Base-by-base conservation (phyloP, 2,888 invertebrate species). In the Chironomus tentans region DNA sequence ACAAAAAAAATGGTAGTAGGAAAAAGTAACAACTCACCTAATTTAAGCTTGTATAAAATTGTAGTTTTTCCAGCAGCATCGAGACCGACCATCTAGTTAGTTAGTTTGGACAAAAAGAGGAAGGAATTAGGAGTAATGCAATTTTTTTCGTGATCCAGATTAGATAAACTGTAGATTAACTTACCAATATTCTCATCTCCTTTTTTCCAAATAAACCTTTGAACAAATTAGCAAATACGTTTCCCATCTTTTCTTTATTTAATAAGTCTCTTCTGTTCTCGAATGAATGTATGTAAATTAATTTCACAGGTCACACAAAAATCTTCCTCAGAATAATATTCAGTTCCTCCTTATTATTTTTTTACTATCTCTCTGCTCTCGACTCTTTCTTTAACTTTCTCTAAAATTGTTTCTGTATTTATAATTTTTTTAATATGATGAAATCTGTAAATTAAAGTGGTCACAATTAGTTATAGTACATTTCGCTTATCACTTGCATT, bases 31-130 rank as follows among this genome's bases (percentile, higher is more conserved):
- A 81, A 92, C 93, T 98, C 98, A 85, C 98, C 98, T 90, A 98
- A 91, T 91, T 98, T 98, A 85, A 98, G 91, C 92, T 98, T 98
- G 90, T 98, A 98, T 87, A 98, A 90, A 88, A 98, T 98, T 87
- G 98, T 98, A 84, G 98, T 98, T 92, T 98, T 98, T 90, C 98
- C 98, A 88, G 98, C 98, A 83, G 98, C 98, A 90, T 98, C 98
- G 84, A 97, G 90, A 85, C 97, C 97, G 81, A 97, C 97, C 98
- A 98, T 98, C 87, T 74, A 38, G 18, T 21, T 62, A 1, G 10
- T 21, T 18, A 2, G 22, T 24, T 24, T n/a, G n/a, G n/a, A n/a
- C 22, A 3, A 24, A 24, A 24, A 3, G 3, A 24, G 22, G 2
- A 3, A 24, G 2, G 22, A 24, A 3, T 24, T 24, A 24, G 22